Conservation (phyloP, 2,888 invertebrate genomes). For the Parnassius mnemosyne region DNA sequence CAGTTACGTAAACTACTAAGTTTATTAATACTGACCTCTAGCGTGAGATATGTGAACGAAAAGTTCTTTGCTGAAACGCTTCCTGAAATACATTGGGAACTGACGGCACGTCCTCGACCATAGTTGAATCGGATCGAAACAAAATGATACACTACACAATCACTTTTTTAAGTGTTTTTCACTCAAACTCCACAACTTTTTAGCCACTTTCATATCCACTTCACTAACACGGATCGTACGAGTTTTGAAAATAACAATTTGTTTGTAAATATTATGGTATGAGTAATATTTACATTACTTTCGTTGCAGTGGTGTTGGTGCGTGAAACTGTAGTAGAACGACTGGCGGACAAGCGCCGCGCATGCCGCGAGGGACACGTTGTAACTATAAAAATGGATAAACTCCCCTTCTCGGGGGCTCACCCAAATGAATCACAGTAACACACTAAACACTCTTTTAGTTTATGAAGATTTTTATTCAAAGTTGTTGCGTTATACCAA, state of each 20-base stretch:
- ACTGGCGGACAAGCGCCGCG: constrained; percentile 77
- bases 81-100: constrained; percentile 74
- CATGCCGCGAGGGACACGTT: constrained; percentile 76
- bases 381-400: constrained; percentile 80
- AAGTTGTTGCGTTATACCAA: constrained; percentile 40
- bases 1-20: constrained; percentile 31
- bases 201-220: constrained; percentile 42
- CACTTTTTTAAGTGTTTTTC: constrained; percentile 54
- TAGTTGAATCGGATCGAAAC: constrained; percentile 67
- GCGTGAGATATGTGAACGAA: constrained; percentile 72
- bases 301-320: constrained; percentile 73
- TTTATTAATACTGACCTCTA: constrained; percentile 73
- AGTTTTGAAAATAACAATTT: constrained; percentile 65
- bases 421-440: constrained; percentile 75
- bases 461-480: constrained; percentile 49
- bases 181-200: constrained; percentile 53
- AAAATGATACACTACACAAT: constrained; percentile 58
- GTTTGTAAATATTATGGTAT: constrained; percentile 70
- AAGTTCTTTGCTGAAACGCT: constrained; percentile 75
- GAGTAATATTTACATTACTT: constrained; percentile 76
- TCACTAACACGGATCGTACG: constrained; percentile 47
- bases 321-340: constrained; percentile 69
- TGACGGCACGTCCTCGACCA: constrained; percentile 65
- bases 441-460: constrained; percentile 55
- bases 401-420: constrained; percentile 77